phyloP scores from a whole-genome alignment of 1,140 invertebrate species.

The Laupala kohalensis region DNA sequence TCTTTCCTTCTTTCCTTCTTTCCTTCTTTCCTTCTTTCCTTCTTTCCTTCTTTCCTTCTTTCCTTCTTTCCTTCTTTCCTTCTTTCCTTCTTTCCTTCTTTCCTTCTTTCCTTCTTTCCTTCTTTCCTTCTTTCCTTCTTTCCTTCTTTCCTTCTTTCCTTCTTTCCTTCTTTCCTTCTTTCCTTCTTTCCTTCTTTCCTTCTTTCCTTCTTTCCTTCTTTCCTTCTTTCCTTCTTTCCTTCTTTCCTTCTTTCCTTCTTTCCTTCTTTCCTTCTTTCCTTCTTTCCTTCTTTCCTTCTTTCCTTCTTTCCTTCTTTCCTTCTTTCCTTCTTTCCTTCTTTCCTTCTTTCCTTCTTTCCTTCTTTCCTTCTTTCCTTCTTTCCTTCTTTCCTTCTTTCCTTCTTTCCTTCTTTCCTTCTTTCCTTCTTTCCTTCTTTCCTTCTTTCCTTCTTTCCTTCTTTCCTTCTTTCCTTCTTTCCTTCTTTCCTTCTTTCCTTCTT shows the following conservation, averaged over 20 bases:
- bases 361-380: background rate
- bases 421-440: background rate
- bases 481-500: background rate
- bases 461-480: background rate
- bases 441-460: background rate
- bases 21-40: conserved; percentile 5
- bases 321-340: background rate
- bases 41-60: conserved; percentile 4
- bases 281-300: conserved; percentile 2
- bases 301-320: background rate
- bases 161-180: conserved; percentile 3
- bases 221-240: conserved; percentile 4
- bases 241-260: conserved; percentile 4
- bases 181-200: conserved; percentile 5
- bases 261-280: conserved; percentile 5
- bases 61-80: conserved; percentile 6
- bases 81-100: conserved; percentile 5
- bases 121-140: conserved; percentile 3
- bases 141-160: conserved; percentile 4
- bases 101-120: conserved; percentile 3
- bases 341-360: background rate
- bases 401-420: background rate
- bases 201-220: conserved; percentile 4
- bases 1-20: conserved; percentile 1
- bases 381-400: background rate